Conservation (phyloP, 2,888 invertebrate species). For the Conops quadrifasciatus region DNA sequence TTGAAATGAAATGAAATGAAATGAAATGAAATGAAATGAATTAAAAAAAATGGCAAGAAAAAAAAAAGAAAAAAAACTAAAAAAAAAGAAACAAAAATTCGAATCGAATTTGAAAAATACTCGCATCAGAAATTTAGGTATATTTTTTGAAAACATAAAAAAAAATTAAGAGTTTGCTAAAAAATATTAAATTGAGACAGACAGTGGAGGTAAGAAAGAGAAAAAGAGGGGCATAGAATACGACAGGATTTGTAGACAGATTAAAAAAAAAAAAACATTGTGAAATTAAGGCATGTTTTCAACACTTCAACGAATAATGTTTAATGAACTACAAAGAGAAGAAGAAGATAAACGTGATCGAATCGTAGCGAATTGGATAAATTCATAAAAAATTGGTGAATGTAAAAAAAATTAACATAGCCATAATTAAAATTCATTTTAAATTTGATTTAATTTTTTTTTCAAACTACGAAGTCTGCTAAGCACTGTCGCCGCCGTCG, state of each 20-base stretch:
- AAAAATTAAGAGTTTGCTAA: neutral
- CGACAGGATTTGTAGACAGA: no score
- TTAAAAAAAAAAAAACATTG: no score
- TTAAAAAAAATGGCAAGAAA: neutral
- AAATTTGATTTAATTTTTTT: no score
- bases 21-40: neutral
- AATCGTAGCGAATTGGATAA: no score
- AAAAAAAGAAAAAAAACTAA: neutral
- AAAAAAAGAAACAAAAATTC: neutral
- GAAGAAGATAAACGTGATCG: no score
- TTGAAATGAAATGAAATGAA: neutral
- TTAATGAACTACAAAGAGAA: no score
- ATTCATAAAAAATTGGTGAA: no score
- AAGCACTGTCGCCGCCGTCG: no score
- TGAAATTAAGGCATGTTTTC: slow-evolving; percentile 24
- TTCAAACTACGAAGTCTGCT: no score
- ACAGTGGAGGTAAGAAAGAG: neutral
- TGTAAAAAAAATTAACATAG: no score
- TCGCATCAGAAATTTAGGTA: neutral
- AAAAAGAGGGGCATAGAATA: no score
- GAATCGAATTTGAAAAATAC: neutral
- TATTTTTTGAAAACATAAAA: neutral
- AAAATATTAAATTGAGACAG: neutral
- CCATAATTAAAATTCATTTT: no score
- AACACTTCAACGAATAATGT: slow-evolving; percentile 22